Evolutionary conservation across 1,140 invertebrate genomes (phyloP).

Genomic region (Archegozetes longisetosus): DNA sequence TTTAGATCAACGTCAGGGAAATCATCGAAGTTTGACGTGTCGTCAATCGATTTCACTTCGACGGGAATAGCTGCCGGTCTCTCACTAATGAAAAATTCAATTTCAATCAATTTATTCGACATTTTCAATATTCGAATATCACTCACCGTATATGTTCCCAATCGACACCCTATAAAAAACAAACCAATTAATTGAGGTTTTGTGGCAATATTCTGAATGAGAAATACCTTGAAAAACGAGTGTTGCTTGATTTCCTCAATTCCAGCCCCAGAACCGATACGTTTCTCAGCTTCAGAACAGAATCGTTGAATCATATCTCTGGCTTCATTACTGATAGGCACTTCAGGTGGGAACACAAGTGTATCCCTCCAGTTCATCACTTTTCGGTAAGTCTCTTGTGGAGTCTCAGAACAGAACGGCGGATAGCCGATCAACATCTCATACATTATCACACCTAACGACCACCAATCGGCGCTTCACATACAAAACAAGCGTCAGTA

Average conservation of each 20-base stretch:
- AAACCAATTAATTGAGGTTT: not conserved
- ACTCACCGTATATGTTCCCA: constrained; percentile 58
- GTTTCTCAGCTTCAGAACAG: constrained; percentile 83
- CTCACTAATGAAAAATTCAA: constrained; percentile 52
- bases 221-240: constrained; percentile 37
- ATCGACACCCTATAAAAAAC: constrained; percentile 30
- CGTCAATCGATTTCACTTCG: constrained; percentile 53
- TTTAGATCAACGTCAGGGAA: constrained; percentile 97
- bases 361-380: constrained; percentile 99
- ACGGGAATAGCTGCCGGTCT: constrained; percentile 92
- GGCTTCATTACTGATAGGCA: constrained; percentile 80
- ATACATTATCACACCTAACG: constrained; percentile 98
- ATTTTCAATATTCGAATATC: too few species aligned
- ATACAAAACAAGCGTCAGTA: not conserved
- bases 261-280: constrained; percentile 35
- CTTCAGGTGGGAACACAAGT: constrained; percentile 92
- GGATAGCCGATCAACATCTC: constrained; percentile 99
- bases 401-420: constrained; percentile 97
- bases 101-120: too few species aligned
- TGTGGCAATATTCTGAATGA: not conserved
- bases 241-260: constrained; percentile 39
- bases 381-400: constrained; percentile 97
- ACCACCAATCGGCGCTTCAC: constrained; percentile 96
- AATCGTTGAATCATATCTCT: constrained; percentile 42
- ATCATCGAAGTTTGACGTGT: constrained; percentile 99